These are phyloP conservation scores for Sesia apiformis DNA, from an alignment of 2,888 invertebrate genomes.

Conservation along the genomic window DNA sequence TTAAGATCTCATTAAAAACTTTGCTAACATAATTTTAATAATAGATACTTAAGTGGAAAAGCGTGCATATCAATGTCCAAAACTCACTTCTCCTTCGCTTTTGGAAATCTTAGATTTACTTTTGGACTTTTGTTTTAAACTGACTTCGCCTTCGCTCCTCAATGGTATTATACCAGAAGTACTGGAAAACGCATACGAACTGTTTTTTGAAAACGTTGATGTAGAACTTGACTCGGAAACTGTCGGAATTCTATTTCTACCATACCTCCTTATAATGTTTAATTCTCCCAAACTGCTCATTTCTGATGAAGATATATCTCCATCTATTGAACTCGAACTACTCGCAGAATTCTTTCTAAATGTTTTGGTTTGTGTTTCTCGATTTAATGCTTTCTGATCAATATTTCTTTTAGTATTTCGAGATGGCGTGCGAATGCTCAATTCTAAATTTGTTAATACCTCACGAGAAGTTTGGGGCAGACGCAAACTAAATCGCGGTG, in stretches of 20 bases:
- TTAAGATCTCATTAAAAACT: neutral
- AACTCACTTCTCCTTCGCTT: slow-evolving; percentile 46
- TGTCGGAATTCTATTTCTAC: slow-evolving; percentile 24
- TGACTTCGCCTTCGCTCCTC: slow-evolving; percentile 55
- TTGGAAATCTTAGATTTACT: slow-evolving; percentile 21
- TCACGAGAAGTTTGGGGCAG: slow-evolving; percentile 50
- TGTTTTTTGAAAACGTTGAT: slow-evolving; percentile 30
- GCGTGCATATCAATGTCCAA: slow-evolving; percentile 8
- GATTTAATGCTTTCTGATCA: slow-evolving; percentile 1
- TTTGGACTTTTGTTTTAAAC: slow-evolving; percentile 25
- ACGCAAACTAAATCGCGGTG: slow-evolving; percentile 55
- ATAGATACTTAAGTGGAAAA: slow-evolving; percentile 2
- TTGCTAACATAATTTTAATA: neutral
- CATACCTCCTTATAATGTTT: slow-evolving; percentile 27
- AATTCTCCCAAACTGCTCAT: slow-evolving; percentile 64
- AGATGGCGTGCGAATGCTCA: slow-evolving; percentile 15
- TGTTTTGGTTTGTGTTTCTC: slow-evolving; percentile 6
- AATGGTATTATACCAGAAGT: slow-evolving; percentile 34
- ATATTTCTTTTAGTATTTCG: slow-evolving; percentile 4
- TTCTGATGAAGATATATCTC: slow-evolving; percentile 53
- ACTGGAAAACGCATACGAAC: slow-evolving; percentile 32
- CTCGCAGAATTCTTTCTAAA: slow-evolving; percentile 18
- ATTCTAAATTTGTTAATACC: slow-evolving; percentile 40
- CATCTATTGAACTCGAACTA: slow-evolving; percentile 53
- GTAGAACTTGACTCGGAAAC: slow-evolving; percentile 45